Evolutionary conservation across 2,113 vertebrate species (phyloP), one percentile per base, ranked within the genome.

Genomic region (Aptenodytes patagonicus): DNA sequence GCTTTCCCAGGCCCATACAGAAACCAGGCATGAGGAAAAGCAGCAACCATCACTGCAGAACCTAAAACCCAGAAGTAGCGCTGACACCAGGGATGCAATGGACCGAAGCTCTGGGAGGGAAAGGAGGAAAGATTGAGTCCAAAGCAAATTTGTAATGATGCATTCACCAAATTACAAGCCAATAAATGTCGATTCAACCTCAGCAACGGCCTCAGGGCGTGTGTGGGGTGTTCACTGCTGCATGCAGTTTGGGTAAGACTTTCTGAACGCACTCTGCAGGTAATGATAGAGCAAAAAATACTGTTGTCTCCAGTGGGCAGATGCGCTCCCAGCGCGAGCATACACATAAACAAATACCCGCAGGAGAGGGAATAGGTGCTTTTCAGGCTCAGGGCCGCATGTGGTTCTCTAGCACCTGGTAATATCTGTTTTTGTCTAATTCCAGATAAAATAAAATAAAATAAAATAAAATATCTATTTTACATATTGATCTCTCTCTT

Each of bases 261-360:
- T 47, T 14, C 49, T 47, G 47, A 49, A 21, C 24, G 8, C 5
- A 2, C 25, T 14, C 80, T 55, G 47, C 34, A 31, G 71, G 64
- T 15, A 6, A 32, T 1, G 52, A 22, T 16, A n/a, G 17, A 52
- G 60, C 32, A 16, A 17, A 42, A 69, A 29, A 2, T 3, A 16
- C 40, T 9, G 20, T 5, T 26, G 51, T 26, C 36, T 26, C 11
- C 44, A 7, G 52, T 3, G 60, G 32, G 36, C 4, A 6, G 46
- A 15, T 3, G 22, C 6, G 13, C 61, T 28, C 28, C 44, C 38
- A 9, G 60, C 2, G 3, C 0, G 1, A 36, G 61, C 22, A 4
- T 2, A 4, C 14, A 9, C 55, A 22, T 1, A 5, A 18, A 60
- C 54, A 18, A 28, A 16, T 2, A 40, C 31, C 47, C 7, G 6